Percentiles rank a stretch among this genome's conserved stretches.
Evolutionary conservation across 1,140 invertebrate genomes (phyloP).

Genomic region (Cherax destructor): DNA sequence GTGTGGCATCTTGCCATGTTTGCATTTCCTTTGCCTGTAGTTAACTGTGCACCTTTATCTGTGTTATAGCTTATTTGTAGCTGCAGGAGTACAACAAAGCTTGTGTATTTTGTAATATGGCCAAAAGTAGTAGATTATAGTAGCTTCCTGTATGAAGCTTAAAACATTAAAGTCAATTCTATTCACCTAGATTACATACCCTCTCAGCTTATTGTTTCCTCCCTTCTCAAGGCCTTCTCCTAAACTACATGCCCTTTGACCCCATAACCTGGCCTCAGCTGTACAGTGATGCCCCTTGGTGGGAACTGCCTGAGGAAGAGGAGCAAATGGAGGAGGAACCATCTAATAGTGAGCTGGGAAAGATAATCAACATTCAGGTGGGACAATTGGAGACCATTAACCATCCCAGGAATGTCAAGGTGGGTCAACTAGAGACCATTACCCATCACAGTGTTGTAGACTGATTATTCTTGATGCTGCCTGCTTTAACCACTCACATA

Average conservation of each 20-base stretch:
- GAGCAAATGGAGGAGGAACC: not conserved
- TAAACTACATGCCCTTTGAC: not conserved
- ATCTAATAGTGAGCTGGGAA: not conserved
- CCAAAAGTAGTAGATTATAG: too few relatives aligned
- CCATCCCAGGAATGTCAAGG: not conserved
- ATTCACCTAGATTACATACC: too few relatives aligned
- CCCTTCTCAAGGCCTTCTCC: not conserved
- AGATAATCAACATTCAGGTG: constrained; percentile 13
- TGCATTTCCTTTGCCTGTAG: too few relatives aligned
- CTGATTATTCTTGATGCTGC: too few relatives aligned
- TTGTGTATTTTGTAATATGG: too few relatives aligned
- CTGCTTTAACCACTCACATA: too few relatives aligned
- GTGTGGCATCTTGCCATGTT: not conserved
- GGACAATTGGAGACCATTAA: not conserved
- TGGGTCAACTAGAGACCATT: not conserved
- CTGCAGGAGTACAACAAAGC: too few relatives aligned
- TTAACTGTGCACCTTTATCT: too few relatives aligned
- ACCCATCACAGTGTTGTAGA: too few relatives aligned
- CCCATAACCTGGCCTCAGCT: not conserved
- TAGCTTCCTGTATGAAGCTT: too few relatives aligned
- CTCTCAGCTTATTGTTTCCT: not conserved
- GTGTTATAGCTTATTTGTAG: too few relatives aligned
- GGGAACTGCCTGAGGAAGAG: constrained; percentile 10
- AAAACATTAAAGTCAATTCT: too few relatives aligned
- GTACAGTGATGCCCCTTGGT: constrained; percentile 33